Evolutionary conservation across 92 coral and sea anemone genomes (phyloP).

Genomic region (Desmophyllum pertusum): DNA sequence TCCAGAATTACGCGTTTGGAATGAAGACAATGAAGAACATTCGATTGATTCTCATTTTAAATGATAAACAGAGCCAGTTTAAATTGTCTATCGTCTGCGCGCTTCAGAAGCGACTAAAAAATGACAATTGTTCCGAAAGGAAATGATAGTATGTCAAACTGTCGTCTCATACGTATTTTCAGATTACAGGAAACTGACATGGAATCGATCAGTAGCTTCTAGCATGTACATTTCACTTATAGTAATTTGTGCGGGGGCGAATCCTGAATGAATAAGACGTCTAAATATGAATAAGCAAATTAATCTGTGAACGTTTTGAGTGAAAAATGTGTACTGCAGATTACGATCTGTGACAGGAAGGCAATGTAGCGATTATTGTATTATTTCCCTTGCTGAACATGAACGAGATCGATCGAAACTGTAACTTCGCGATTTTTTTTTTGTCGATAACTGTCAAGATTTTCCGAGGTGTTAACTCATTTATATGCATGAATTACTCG

Average conservation of each 20-base stretch:
- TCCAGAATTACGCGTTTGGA: not conserved
- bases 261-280: not conserved
- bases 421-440: not conserved
- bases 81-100: not conserved
- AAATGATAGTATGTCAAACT: not conserved
- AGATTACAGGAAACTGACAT: not conserved
- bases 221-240: not conserved
- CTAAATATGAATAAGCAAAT: not conserved
- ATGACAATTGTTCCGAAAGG: not conserved
- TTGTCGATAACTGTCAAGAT: not conserved
- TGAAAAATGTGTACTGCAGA: not conserved
- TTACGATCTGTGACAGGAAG: not conserved
- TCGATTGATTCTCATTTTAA: not conserved
- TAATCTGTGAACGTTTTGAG: not conserved
- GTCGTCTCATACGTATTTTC: not conserved
- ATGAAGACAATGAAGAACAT: not conserved
- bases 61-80: not conserved
- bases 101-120: not conserved
- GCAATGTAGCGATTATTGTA: not conserved
- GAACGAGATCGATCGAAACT: too few relatives aligned
- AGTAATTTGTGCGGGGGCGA: constrained; percentile 2
- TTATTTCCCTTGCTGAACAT: not conserved
- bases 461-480: not conserved
- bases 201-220: not conserved
- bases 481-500: not conserved